Evolutionary conservation across 2,888 invertebrate species (phyloP).

Genomic region (Nudaria mundana): DNA sequence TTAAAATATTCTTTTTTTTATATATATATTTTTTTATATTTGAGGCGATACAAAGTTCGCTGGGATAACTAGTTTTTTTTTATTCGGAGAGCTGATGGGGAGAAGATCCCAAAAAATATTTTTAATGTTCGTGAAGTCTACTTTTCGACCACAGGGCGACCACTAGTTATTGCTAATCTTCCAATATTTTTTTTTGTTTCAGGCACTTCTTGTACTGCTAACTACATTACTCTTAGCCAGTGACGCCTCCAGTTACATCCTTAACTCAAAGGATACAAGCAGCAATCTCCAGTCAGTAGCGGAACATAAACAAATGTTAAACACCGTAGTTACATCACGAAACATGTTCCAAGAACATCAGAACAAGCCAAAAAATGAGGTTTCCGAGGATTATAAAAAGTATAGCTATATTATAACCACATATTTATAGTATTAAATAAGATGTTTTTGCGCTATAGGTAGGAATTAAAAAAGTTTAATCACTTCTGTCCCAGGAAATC

Average conservation of each 20-base stretch:
- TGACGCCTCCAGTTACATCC: constrained; percentile 13
- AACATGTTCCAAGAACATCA: no score
- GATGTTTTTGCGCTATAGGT: background rate
- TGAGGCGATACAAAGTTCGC: no score
- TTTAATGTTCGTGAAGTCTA: no score
- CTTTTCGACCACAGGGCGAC: no score
- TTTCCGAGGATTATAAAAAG: constrained; percentile 67
- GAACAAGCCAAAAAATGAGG: constrained; percentile 10
- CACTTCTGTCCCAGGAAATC: background rate
- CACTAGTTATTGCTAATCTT: no score
- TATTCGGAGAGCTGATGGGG: no score
- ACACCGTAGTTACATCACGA: no score
- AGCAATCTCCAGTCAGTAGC: constrained; percentile 5
- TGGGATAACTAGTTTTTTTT: no score
- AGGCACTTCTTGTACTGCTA: constrained; percentile 23
- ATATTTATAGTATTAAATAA: constrained; percentile 56
- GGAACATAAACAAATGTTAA: constrained; percentile 4
- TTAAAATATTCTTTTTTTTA: no score
- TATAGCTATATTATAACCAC: constrained; percentile 71
- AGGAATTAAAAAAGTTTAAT: background rate
- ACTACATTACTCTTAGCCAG: constrained; percentile 14
- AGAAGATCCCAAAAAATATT: no score
- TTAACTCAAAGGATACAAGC: constrained; percentile 7
- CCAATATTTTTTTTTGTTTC: constrained; percentile 13
- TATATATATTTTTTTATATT: no score